A percentile compares a stretch with the other conserved stretches of the same genome.
Conservation (phyloP, 2,113 vertebrate genomes). For the Carettochelys insculpta region DNA sequence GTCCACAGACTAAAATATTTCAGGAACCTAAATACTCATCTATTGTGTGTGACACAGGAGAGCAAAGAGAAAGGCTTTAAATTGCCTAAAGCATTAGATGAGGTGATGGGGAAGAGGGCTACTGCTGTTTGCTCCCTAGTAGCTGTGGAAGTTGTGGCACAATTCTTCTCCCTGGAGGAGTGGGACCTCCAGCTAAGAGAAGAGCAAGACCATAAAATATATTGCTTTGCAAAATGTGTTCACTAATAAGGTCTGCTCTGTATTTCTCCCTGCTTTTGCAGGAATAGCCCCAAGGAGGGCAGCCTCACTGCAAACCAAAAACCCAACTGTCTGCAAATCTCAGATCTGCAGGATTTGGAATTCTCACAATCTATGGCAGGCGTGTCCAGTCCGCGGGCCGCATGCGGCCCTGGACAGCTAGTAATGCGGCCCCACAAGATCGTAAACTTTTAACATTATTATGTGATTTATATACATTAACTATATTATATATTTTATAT, state of each 20-base stretch:
- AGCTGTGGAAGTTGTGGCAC: slow-evolving; percentile 37
- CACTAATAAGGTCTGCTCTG: background rate
- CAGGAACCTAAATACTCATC: background rate
- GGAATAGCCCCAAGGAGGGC: background rate
- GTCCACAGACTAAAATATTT: background rate
- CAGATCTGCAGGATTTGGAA: background rate
- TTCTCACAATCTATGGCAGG: background rate
- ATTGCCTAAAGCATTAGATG: slow-evolving; percentile 57
- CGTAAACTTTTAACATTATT: too few species aligned
- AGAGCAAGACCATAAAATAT: slow-evolving; percentile 24
- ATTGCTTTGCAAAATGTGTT: background rate
- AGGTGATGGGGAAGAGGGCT: slow-evolving; percentile 29
- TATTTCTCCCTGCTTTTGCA: background rate
- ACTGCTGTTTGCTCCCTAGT: slow-evolving; percentile 56
- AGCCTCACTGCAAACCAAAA: background rate
- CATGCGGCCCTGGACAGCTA: too few species aligned
- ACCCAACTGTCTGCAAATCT: background rate
- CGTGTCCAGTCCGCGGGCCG: too few species aligned
- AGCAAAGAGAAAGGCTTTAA: slow-evolving; percentile 46
- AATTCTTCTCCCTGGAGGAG: slow-evolving; percentile 31
- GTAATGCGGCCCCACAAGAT: too few species aligned
- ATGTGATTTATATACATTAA: too few species aligned
- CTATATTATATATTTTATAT: too few species aligned
- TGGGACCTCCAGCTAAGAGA: slow-evolving; percentile 41
- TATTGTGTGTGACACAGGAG: slow-evolving; percentile 33